Evolutionary conservation across 2,797 vertebrate genomes (phyloP).

Genomic region (Philypnodon macrostomus): DNA sequence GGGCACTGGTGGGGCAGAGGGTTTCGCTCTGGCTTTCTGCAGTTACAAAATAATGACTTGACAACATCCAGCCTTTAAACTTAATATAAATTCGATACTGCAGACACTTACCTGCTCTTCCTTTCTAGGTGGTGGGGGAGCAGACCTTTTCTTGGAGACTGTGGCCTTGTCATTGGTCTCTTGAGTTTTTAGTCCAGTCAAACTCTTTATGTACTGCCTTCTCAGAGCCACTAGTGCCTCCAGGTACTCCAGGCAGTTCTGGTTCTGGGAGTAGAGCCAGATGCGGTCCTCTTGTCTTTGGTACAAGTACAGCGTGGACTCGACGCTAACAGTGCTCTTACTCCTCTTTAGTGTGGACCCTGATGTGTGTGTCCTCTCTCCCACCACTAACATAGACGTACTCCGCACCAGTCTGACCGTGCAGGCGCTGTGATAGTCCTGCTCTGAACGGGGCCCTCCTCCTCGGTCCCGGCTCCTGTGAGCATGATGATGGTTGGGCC

Average conservation of each 20-base stretch:
- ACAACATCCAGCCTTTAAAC: neutral
- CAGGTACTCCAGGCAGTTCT: constrained; percentile 91
- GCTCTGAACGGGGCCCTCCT: constrained; percentile 30
- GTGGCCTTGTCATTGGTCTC: constrained; percentile 68
- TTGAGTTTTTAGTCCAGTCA: constrained; percentile 78
- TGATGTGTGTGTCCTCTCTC: constrained; percentile 69
- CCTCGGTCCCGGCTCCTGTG: constrained; percentile 45
- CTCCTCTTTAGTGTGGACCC: constrained; percentile 84
- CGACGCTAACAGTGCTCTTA: constrained; percentile 84
- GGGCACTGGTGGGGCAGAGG: constrained; percentile 69
- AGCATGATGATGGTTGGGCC: constrained; percentile 73
- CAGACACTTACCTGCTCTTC: constrained; percentile 71
- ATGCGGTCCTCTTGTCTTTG: constrained; percentile 86
- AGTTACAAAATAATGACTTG: constrained; percentile 10
- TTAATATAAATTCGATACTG: neutral
- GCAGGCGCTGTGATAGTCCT: constrained; percentile 76
- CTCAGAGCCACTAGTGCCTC: constrained; percentile 91
- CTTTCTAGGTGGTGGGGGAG: constrained; percentile 58
- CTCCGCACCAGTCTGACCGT: constrained; percentile 87
- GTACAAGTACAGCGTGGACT: constrained; percentile 79
- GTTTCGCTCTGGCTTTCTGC: constrained; percentile 58
- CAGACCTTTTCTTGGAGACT: constrained; percentile 71
- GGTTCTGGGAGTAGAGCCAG: constrained; percentile 89
- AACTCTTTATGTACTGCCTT: constrained; percentile 84
- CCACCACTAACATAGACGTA: constrained; percentile 90